Evolutionary conservation across 2,113 vertebrate genomes (phyloP).

Genomic region (Microcebus tavaratra): DNA sequence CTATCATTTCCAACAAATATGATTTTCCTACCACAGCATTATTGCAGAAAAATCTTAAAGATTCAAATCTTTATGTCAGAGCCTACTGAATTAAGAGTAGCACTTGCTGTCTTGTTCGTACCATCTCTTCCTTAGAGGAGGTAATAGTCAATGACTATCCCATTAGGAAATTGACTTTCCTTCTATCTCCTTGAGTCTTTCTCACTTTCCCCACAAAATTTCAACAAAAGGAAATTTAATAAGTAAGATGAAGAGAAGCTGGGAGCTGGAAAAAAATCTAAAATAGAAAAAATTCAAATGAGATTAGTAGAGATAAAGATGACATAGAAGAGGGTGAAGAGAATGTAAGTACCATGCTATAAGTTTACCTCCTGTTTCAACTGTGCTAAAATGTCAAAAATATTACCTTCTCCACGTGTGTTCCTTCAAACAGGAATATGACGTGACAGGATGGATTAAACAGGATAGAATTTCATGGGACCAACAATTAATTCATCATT

Average conservation of each 20-base stretch:
- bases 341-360: background rate
- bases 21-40: background rate
- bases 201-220: background rate
- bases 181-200: background rate
- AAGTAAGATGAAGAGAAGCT: background rate
- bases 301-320: background rate
- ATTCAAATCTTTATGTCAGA: background rate
- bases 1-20: background rate
- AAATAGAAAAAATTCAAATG: background rate
- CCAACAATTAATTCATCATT: background rate
- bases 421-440: background rate
- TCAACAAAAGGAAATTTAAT: background rate
- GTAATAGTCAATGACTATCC: background rate
- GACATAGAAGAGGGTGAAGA: background rate
- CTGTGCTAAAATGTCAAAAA: background rate
- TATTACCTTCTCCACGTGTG: background rate
- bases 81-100: background rate
- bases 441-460: background rate
- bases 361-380: background rate
- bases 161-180: background rate
- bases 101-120: rapidly evolving
- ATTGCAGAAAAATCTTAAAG: background rate
- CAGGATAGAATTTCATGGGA: background rate
- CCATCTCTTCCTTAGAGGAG: background rate
- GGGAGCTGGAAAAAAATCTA: background rate